Base-by-base conservation (phyloP, 2,888 invertebrate species). In the Mystacides longicornis region DNA sequence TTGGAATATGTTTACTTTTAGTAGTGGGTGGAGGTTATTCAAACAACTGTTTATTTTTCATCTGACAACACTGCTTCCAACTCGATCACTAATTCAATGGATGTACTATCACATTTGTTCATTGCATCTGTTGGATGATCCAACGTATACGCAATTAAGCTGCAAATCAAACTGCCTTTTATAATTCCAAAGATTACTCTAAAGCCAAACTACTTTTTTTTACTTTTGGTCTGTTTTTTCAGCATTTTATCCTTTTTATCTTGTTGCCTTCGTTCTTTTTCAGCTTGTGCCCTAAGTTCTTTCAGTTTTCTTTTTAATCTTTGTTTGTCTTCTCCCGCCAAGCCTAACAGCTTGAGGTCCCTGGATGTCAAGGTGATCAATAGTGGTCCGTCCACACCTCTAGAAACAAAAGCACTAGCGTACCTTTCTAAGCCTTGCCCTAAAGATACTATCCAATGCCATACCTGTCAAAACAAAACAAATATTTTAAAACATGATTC, bases 371-470 rank as follows among this genome's bases (percentile, higher is more conserved):
- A 78, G 61, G 89, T 85, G 47, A 98, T 76, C 55, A 98, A 78
- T 52, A 90, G 86, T 31, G 84, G 80, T 19, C 98, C 98, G 70
- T 90, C 91, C 52, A 98, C 88, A 67, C 89, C 88, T 65, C 91
- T 86, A 65, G 92, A 89, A 52, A 89, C 83, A 71, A 96, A 93
- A 65, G 90, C 89, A 49, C 89, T 82, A 64, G 90, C 87, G 74
- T 92, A 89, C 55, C 90, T 86, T 69, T 94, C 93, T 67, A 96
- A 75, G 37, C 93, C 93, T 68, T 94, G 80, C 62, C 92, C 89
- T 62, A 92, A 81, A 20, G 81, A 81, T 64, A 83, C 75, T 61
- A 96, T 77, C 95, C 95, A 96, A 71, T 94, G 92, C 72, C 91
- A 92, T 52, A 96, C 94, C 89, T 94, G 68, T 5, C 65, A 65